Evolutionary conservation across 2,888 invertebrate species (phyloP).

Genomic region (Drosophila planitibia): DNA sequence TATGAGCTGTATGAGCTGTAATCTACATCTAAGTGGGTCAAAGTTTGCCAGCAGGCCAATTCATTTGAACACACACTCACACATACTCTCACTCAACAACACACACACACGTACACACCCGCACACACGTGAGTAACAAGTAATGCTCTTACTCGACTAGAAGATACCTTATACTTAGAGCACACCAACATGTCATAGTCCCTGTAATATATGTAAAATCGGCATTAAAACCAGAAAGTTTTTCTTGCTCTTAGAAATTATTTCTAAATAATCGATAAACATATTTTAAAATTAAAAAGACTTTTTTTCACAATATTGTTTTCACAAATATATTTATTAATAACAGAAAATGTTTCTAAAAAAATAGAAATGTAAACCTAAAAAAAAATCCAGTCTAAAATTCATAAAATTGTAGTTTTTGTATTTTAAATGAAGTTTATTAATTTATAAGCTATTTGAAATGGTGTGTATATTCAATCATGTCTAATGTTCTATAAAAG

Average conservation of each 20-base stretch:
- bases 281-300: not conserved
- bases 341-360: not conserved
- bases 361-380: not conserved
- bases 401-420: not conserved
- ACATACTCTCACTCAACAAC: not conserved
- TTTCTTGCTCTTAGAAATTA: not conserved
- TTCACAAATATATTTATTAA: not conserved
- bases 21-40: constrained; percentile 56
- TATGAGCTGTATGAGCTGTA: constrained; percentile 17
- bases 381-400: not conserved
- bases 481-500: not conserved
- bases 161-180: not conserved
- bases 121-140: constrained; percentile 9
- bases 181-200: not conserved
- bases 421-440: no score
- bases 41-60: constrained; percentile 57
- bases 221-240: not conserved
- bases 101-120: not conserved
- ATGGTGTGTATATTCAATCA: not conserved
- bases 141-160: not conserved
- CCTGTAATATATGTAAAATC: not conserved
- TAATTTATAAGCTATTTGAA: not conserved
- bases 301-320: not conserved
- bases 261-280: not conserved
- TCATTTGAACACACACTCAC: constrained; percentile 27